Evolutionary conservation across 2,888 invertebrate genomes (phyloP).

Genomic region (Sisyra terminalis): DNA sequence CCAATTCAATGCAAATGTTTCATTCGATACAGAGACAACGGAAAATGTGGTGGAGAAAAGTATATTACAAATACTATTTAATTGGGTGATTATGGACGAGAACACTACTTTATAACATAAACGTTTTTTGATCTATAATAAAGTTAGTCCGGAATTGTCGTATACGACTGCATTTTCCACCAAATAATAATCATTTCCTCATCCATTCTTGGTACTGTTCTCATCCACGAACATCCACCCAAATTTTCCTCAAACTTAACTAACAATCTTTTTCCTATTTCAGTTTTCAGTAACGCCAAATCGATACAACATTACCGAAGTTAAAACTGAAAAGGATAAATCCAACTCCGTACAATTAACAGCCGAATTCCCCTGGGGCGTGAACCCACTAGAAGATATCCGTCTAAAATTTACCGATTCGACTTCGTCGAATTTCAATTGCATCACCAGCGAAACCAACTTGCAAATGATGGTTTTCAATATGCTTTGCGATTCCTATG

Average conservation of each 20-base stretch:
- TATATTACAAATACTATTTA: constrained; percentile 20
- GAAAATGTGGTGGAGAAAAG: constrained; percentile 75
- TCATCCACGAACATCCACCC: too few relatives aligned
- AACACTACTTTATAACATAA: too few relatives aligned
- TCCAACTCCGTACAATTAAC: constrained; percentile 39
- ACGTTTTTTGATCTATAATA: too few relatives aligned
- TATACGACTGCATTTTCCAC: too few relatives aligned
- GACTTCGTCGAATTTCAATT: not conserved
- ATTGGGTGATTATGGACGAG: constrained; percentile 2
- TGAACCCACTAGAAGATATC: constrained; percentile 45
- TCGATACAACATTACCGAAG: constrained; percentile 45
- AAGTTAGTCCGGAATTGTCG: too few relatives aligned
- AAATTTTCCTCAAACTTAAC: not conserved
- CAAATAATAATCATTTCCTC: too few relatives aligned
- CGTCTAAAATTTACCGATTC: constrained; percentile 19
- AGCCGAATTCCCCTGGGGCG: constrained; percentile 45
- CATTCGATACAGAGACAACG: constrained; percentile 60
- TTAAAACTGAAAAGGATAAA: constrained; percentile 27
- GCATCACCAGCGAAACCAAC: constrained; percentile 30
- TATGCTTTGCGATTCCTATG: constrained; percentile 39
- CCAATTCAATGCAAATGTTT: constrained; percentile 43
- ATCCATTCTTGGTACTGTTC: too few relatives aligned
- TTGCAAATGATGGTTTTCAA: constrained; percentile 35
- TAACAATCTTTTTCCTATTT: constrained; percentile 12
- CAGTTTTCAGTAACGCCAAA: constrained; percentile 57